Percentiles rank a stretch among this genome's conserved stretches.
Evolutionary conservation across 1,140 invertebrate species (phyloP).

Genomic region (Arion vulgaris): DNA sequence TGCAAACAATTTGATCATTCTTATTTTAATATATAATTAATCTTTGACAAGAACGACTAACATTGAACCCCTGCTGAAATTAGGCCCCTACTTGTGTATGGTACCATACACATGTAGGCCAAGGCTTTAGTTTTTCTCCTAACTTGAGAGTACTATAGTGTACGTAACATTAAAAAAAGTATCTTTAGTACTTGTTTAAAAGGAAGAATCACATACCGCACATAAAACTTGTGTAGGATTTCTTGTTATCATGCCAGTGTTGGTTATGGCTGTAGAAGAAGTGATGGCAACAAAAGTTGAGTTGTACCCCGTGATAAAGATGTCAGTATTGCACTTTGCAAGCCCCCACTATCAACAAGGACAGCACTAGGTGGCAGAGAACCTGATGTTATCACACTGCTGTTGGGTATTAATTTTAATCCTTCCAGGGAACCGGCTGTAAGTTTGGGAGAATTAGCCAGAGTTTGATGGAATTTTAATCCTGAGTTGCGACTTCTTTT

Average conservation of each 20-base stretch:
- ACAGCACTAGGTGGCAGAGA: slow-evolving; percentile 50
- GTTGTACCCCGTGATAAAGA: slow-evolving; percentile 46
- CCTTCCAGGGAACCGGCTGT: slow-evolving; percentile 45
- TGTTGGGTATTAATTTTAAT: slow-evolving; percentile 52
- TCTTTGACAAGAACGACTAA: no score
- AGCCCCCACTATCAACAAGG: slow-evolving; percentile 54
- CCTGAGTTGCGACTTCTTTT: slow-evolving; percentile 43
- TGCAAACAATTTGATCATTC: no score
- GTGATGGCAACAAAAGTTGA: slow-evolving; percentile 48
- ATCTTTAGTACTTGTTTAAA: background rate
- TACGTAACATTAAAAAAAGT: background rate
- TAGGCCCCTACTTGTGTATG: no score
- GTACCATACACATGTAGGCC: no score
- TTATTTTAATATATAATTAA: no score
- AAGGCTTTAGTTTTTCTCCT: no score
- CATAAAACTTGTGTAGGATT: slow-evolving; percentile 24
- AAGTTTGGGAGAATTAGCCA: slow-evolving; percentile 22
- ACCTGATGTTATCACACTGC: slow-evolving; percentile 46
- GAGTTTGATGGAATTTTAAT: slow-evolving; percentile 23
- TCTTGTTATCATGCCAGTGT: background rate
- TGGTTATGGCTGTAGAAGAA: slow-evolving; percentile 29
- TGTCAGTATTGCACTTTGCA: slow-evolving; percentile 58
- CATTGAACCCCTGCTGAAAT: no score
- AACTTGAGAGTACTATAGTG: no score
- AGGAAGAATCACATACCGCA: background rate